Conservation (phyloP, 2,797 vertebrate genomes). For the Zalophus californianus region DNA sequence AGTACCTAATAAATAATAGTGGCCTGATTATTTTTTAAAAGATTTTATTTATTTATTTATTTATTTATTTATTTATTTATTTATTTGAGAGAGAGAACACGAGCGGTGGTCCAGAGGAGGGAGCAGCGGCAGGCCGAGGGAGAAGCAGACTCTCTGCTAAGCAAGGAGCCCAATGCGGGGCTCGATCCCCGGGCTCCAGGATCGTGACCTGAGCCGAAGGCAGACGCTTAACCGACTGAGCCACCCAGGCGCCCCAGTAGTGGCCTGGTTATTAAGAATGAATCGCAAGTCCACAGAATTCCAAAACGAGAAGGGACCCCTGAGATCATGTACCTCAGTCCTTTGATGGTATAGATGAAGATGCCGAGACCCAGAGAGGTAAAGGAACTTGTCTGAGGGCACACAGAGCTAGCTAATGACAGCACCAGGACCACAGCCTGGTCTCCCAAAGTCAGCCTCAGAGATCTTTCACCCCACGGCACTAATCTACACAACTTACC, state of each 20-base stretch:
- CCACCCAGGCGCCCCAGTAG: not conserved
- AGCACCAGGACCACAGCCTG: not conserved
- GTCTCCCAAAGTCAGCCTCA: not conserved
- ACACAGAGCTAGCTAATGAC: not conserved
- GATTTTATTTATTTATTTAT: not conserved
- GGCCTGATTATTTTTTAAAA: not conserved
- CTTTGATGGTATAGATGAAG: not conserved
- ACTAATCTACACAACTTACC: not conserved
- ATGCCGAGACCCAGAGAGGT: not conserved
- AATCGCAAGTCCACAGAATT: not conserved
- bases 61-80: not conserved
- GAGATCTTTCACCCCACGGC: not conserved
- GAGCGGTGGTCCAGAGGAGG: not conserved
- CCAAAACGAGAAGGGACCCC: not conserved
- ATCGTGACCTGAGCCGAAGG: not conserved
- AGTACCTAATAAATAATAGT: not conserved
- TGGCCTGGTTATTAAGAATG: conserved; percentile 9
- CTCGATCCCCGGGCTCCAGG: not conserved
- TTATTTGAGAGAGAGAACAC: not conserved
- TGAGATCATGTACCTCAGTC: not conserved
- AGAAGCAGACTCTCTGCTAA: not conserved
- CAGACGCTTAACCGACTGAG: not conserved
- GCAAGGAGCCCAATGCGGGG: not conserved
- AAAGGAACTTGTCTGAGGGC: not conserved
- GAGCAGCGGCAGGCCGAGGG: not conserved